A percentile compares a stretch with the other conserved stretches of the same genome.
Evolutionary conservation across 2,888 invertebrate species (phyloP).

Genomic region (Lasioglossum malachurum): DNA sequence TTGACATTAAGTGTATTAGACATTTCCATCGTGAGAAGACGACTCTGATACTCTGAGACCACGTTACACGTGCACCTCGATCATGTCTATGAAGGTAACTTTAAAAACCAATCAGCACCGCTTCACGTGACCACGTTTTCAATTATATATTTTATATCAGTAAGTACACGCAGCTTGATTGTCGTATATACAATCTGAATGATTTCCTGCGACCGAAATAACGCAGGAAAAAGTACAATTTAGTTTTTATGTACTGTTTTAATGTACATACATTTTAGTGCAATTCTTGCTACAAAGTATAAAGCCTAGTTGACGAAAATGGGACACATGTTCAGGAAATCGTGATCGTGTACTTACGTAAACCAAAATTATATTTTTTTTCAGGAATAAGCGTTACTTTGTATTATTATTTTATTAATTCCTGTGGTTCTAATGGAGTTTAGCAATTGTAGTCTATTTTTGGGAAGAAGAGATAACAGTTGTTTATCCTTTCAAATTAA

Average conservation of each 20-base stretch:
- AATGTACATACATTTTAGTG: not conserved
- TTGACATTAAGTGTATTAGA: conserved; percentile 40
- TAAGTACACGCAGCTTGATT: not conserved
- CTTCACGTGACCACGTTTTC: conserved; percentile 23
- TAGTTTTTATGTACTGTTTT: not conserved
- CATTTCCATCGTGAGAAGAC: conserved; percentile 15
- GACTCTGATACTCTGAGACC: conserved; percentile 24
- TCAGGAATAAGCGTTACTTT: not conserved
- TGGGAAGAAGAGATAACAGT: not conserved
- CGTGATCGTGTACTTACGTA: not conserved
- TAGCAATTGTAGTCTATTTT: not conserved
- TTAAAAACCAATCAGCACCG: conserved; percentile 8
- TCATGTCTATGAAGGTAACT: conserved; percentile 75
- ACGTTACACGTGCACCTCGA: conserved; percentile 37
- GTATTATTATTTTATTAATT: not conserved
- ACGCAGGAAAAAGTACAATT: not conserved
- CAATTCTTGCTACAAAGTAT: not conserved
- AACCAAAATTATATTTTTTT: not conserved
- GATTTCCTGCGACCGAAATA: not conserved
- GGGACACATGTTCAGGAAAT: not conserved
- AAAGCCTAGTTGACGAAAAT: not conserved
- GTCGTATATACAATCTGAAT: not conserved
- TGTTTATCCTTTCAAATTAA: not conserved
- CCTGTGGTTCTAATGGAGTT: not conserved
- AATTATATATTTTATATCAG: conserved; percentile 23